Evolutionary conservation across 1,140 invertebrate genomes (phyloP).

Genomic region (Melipona quadrifasciata): DNA sequence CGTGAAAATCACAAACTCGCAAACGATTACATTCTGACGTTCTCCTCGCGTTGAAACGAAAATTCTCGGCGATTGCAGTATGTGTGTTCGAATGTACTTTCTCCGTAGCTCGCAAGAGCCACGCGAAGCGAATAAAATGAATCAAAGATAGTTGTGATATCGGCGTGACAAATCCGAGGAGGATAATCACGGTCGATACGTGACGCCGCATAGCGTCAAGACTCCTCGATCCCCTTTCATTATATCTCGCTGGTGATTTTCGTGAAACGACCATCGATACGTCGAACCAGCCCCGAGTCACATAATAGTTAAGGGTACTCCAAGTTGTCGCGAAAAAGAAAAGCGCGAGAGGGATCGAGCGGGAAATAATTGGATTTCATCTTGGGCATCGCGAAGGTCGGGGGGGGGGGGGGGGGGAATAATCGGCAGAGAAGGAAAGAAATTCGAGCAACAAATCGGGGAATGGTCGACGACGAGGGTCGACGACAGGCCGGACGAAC

Average conservation of each 20-base stretch:
- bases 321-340: conserved; percentile 27
- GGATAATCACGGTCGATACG: background rate
- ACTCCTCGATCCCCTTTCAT: background rate
- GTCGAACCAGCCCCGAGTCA: conserved; percentile 15
- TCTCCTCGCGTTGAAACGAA: background rate
- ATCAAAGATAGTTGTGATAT: background rate
- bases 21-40: background rate
- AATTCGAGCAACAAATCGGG: background rate
- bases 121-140: background rate
- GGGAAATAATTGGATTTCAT: conserved; percentile 50
- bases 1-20: background rate
- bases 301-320: conserved; percentile 39
- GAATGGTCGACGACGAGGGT: background rate
- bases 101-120: background rate
- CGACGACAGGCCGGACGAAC: background rate
- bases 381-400: background rate
- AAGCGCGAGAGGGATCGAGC: conserved; percentile 17
- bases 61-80: background rate
- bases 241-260: conserved; percentile 5
- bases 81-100: background rate
- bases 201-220: conserved; percentile 4
- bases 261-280: conserved; percentile 25
- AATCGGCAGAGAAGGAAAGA: conserved; percentile 21
- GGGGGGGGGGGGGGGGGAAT: background rate
- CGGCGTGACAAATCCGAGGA: background rate